Base-by-base conservation (phyloP, 1,140 invertebrate genomes). In the Chymomyza costata region DNA sequence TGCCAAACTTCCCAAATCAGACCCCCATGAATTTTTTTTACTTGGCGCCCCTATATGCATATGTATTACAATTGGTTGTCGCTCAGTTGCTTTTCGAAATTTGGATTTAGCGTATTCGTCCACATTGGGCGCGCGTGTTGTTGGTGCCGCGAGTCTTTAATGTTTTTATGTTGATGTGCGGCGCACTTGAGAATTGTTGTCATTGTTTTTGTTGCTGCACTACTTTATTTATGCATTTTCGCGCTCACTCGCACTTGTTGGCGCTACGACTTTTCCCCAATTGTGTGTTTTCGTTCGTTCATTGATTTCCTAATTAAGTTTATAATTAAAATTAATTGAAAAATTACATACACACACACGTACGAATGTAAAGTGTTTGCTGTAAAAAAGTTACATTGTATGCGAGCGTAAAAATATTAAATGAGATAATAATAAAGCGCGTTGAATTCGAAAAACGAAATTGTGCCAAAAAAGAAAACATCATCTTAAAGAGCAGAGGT, bases 281-380 rank as follows among this genome's bases (percentile, higher is more conserved):
- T 65, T 80, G 61, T 52, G 54, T 62, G 51, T 73, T 46, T 57
- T 55, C 68, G 64, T 58, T 68, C 51, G 76, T 76, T 81, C 76
- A 67, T 78, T 83, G 78, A 78, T 84, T 84, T 84, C 82, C 82
- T 84, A 84, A 84, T 84, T 84, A 84, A 84, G 82, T 84, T 84
- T 84, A 84, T 84, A 84, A 84, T 84, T 84, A 84, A 84, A 84
- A 84, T 84, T 83, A 84, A 84, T 84, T 84, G 82, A 84, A 84
- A 84, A 84, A 84, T 84, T 84, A 84, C 76, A 71, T 50, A 39
- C 49, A 50, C 30, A 50, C 16, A 31, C 17, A 35, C 51, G 38
- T 25, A 50, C 32, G 28, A 25, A 65, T 81, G 59, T 80, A 65
- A 68, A 80, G 57, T 73, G 58, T 48, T 11, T 56, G 58, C 59